These are phyloP conservation scores for Eulemur mongoz DNA, from an alignment of 2,797 vertebrate species.

Conservation along the genomic window DNA sequence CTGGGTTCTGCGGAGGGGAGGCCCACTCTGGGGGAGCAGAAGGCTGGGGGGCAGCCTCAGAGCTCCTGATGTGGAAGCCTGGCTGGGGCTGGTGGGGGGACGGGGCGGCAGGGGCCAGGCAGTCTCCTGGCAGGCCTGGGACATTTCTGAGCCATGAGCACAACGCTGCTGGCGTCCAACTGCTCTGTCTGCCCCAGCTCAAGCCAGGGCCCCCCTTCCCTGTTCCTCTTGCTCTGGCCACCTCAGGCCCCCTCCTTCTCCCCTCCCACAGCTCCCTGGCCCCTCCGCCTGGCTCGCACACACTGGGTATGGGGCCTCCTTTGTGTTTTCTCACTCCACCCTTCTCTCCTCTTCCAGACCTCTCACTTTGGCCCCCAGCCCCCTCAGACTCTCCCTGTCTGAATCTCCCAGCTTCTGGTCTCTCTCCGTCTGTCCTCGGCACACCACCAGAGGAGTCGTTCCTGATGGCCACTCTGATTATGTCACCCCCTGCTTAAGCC, in stretches of 20 bases:
- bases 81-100: neutral
- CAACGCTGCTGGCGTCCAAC: constrained; percentile 66
- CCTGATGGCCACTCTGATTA: neutral
- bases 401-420: neutral
- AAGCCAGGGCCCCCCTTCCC: constrained; percentile 51
- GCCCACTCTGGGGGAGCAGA: neutral
- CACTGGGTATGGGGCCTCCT: neutral
- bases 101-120: constrained; percentile 10
- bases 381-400: neutral
- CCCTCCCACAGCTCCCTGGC: neutral
- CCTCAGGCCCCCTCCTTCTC: neutral
- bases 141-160: constrained; percentile 79
- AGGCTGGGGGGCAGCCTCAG: neutral
- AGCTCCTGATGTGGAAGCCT: constrained; percentile 46
- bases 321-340: neutral
- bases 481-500: neutral
- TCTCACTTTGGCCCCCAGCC: neutral
- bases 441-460: neutral
- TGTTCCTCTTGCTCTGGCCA: neutral
- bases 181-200: constrained; percentile 55
- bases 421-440: too few relatives aligned
- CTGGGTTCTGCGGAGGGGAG: neutral
- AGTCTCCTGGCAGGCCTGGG: constrained; percentile 68
- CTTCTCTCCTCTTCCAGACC: neutral
- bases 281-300: neutral